These are phyloP conservation scores for Cerastis rubricosa DNA, from an alignment of 2,888 invertebrate genomes.

Conservation along the genomic window DNA sequence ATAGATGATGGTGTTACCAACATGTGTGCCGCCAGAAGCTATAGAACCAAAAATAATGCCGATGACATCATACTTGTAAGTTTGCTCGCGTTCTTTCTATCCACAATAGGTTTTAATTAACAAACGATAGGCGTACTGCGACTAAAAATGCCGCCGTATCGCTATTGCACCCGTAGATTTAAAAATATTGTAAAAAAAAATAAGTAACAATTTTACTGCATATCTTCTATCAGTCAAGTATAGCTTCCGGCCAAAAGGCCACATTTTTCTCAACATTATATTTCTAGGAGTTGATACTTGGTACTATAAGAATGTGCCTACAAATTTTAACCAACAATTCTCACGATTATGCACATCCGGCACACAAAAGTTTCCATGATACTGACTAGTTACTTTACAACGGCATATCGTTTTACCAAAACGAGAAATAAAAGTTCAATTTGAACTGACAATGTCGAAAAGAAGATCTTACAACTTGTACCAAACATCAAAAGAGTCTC, in stretches of 20 bases:
- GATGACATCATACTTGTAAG: constrained; percentile 81
- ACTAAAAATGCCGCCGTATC: neutral
- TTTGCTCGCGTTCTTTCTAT: constrained; percentile 48
- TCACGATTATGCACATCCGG: neutral
- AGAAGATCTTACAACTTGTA: neutral
- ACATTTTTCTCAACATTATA: neutral
- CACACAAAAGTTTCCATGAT: neutral
- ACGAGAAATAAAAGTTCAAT: neutral
- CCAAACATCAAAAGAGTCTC: constrained; percentile 27
- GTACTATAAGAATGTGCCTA: neutral
- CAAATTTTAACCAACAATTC: neutral
- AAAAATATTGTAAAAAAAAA: neutral
- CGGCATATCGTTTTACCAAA: neutral
- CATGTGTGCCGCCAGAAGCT: constrained; percentile 63
- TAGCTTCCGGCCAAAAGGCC: neutral
- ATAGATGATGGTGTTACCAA: constrained; percentile 46
- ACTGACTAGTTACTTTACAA: neutral
- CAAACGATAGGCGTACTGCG: constrained; percentile 4
- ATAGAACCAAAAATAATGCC: constrained; percentile 81
- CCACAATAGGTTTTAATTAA: constrained; percentile 16
- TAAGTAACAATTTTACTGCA: neutral
- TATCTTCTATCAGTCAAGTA: neutral
- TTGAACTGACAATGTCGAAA: neutral
- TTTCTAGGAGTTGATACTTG: neutral
- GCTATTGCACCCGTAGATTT: neutral